Conservation (phyloP, 2,113 vertebrate species). For the Cebus imitator region DNA sequence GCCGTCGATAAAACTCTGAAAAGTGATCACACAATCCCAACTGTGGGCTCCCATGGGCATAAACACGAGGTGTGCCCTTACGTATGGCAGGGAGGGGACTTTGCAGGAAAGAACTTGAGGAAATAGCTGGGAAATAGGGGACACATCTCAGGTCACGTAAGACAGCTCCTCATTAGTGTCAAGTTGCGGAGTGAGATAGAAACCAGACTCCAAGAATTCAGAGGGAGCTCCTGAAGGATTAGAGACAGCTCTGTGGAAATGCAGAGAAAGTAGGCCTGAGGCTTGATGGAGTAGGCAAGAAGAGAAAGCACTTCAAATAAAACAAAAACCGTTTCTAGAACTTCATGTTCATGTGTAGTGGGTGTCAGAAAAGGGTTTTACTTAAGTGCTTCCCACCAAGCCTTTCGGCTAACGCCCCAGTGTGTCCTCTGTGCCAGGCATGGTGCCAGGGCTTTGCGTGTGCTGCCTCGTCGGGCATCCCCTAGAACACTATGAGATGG, state of each 20-base stretch:
- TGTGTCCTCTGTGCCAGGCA: background rate
- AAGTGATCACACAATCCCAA: background rate
- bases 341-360: background rate
- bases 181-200: background rate
- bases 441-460: background rate
- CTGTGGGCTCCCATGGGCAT: background rate
- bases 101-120: background rate
- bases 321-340: background rate
- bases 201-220: background rate
- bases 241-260: background rate
- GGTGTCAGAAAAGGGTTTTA: background rate
- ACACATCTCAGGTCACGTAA: background rate
- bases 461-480: too few relatives aligned
- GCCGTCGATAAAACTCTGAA: background rate
- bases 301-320: background rate
- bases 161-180: conserved; percentile 33
- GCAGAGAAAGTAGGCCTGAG: background rate
- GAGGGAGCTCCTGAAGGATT: background rate
- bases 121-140: background rate
- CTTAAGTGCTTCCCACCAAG: background rate
- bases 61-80: background rate
- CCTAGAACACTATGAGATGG: background rate
- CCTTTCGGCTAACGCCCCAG: fast-evolving
- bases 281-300: background rate
- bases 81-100: background rate